A percentile compares a stretch with the other conserved stretches of the same genome.
Conservation (phyloP, 2,113 vertebrate genomes). For the Scartelaos histophorus region DNA sequence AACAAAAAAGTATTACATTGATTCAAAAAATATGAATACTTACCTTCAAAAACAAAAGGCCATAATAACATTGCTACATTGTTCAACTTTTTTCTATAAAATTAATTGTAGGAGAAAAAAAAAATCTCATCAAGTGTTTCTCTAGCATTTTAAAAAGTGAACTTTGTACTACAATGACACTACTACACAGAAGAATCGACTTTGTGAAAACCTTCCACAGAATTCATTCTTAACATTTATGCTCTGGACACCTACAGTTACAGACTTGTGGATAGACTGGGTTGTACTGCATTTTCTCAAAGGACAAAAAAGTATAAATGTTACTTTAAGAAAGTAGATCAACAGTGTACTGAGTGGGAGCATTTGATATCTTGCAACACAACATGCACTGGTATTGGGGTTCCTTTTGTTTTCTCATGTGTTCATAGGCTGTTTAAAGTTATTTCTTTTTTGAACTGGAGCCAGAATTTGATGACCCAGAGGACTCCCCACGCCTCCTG, state of each 20-base stretch:
- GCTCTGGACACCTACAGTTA: slow-evolving; percentile 45
- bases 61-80: slow-evolving; percentile 33
- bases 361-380: slow-evolving; percentile 59
- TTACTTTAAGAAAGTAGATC: slow-evolving; percentile 58
- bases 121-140: background rate
- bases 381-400: slow-evolving; percentile 75
- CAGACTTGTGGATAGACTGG: slow-evolving; percentile 47
- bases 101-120: background rate
- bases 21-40: slow-evolving; percentile 71
- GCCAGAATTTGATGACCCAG: slow-evolving; percentile 96
- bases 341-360: slow-evolving; percentile 61
- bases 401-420: slow-evolving; percentile 33
- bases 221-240: slow-evolving; percentile 39
- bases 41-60: slow-evolving; percentile 74
- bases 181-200: slow-evolving; percentile 26
- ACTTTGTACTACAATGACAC: slow-evolving; percentile 24
- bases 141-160: background rate
- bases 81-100: slow-evolving; percentile 19
- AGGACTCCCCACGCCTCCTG: slow-evolving; percentile 89
- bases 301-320: slow-evolving; percentile 21
- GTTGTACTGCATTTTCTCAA: slow-evolving; percentile 38
- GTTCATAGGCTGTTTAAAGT: slow-evolving; percentile 64
- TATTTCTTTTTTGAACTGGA: slow-evolving; percentile 99
- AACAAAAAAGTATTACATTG: slow-evolving; percentile 12
- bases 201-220: slow-evolving; percentile 37